Conservation (phyloP, 37 sponge, comb jelly and placozoan genomes). For the Sycon ciliatum region DNA sequence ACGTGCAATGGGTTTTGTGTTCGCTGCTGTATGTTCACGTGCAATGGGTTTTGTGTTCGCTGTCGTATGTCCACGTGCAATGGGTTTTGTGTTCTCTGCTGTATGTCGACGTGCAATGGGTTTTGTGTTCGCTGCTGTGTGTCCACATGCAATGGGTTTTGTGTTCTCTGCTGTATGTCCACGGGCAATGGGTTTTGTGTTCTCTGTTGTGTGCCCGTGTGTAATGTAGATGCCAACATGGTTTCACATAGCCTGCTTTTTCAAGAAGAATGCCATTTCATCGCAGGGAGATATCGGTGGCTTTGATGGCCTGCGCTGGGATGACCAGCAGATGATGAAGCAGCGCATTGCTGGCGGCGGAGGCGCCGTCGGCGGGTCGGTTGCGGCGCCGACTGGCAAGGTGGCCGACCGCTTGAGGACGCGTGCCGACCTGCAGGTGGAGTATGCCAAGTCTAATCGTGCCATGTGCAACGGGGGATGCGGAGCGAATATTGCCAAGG, state of each 20-base stretch:
- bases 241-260: slow-evolving; percentile 90
- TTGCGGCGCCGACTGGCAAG: not conserved
- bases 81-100: no score
- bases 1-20: no score
- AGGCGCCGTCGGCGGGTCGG: not conserved
- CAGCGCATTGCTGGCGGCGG: slow-evolving; percentile 44
- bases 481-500: slow-evolving; percentile 63
- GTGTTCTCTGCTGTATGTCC: no score
- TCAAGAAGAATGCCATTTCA: slow-evolving; percentile 44
- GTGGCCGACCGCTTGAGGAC: slow-evolving; percentile 1
- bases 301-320: slow-evolving; percentile 70
- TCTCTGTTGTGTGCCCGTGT: no score
- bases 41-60: no score
- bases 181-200: no score
- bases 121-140: no score
- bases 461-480: slow-evolving; percentile 58
- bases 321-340: slow-evolving; percentile 82
- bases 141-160: no score
- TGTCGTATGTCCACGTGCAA: no score
- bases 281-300: slow-evolving; percentile 56
- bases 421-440: slow-evolving; percentile 48
- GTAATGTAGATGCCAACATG: slow-evolving; percentile 60
- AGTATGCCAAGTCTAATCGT: slow-evolving; percentile 79
- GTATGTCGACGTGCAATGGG: no score
- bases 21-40: no score